Evolutionary conservation across 2,797 vertebrate genomes (phyloP), one percentile per base, ranked within the genome.

Genomic region (Labroides dimidiatus): DNA sequence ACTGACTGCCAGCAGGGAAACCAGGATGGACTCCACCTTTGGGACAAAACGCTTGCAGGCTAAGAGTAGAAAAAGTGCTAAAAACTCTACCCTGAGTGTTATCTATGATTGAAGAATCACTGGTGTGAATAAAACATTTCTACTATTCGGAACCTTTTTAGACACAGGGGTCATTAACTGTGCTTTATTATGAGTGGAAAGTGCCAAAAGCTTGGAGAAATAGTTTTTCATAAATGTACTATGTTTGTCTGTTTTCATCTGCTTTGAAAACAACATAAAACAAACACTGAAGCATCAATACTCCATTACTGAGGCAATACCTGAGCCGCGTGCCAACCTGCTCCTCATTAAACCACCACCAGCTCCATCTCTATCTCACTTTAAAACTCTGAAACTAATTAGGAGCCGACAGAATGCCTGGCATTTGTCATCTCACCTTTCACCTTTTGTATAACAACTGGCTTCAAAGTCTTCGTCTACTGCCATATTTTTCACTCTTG

Each of bases 401-500:
- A 71, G 70, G 52, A 80, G 66, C 56, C 58, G 60, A 78, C 39
- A 43, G 75, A 75, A 64, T 59, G 50, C 30, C 51, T 56, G 72
- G 61, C 70, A 63, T 80, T 78, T 84, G 68, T 73, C 36, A 47
- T 50, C 49, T 57, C 61, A 72, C 77, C 82, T 69, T 61, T 80
- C 51, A 67, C 77, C 84, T 87, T 86, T 81, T 77, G 73, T 74
- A 45, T 65, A 64, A 80, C 64, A 72, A 80, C 50, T 59, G 73
- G 48, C 81, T 92, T 89, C 80, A 88, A 82, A 88, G 78, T 78
- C 39, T 63, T 69, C 39, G 69, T 78, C 74, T 44, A 23, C 71
- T 78, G 84, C 68, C 75, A 70, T 44, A 70, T 67, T 75, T 80
- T 62, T n/a, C 20, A 50, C 23, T 68, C 62, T 53, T 23, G 62